Conservation (phyloP, 2,797 vertebrate species). For the Crypturellus tataupa region DNA sequence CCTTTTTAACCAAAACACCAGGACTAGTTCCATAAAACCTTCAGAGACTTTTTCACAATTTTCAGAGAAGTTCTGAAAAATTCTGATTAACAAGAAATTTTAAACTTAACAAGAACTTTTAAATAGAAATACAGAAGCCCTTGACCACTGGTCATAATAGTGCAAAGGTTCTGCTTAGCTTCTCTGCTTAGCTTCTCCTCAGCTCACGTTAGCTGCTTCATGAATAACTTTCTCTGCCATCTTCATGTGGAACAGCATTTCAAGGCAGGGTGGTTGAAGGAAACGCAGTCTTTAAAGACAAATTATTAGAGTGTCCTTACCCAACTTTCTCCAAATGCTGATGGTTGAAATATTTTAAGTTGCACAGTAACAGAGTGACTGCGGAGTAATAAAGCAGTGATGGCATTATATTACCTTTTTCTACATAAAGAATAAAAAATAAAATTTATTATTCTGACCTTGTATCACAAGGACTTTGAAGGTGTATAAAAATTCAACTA, state of each 20-base stretch:
- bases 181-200: neutral
- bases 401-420: constrained; percentile 23
- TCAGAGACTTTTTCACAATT: neutral
- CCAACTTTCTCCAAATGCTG: constrained; percentile 7
- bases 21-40: neutral
- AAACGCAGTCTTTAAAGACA: neutral
- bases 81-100: neutral
- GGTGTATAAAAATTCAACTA: neutral
- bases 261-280: neutral
- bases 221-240: neutral
- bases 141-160: neutral
- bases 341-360: constrained; percentile 21
- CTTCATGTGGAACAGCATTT: neutral
- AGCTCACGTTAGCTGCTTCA: neutral
- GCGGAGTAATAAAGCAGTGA: constrained; percentile 38
- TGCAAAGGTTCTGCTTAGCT: neutral
- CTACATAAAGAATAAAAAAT: constrained; percentile 17
- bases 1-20: neutral
- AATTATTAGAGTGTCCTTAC: neutral
- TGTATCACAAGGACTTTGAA: neutral
- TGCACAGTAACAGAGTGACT: neutral
- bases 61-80: neutral
- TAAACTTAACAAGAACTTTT: neutral
- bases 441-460: constrained; percentile 39
- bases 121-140: neutral